Conservation (phyloP, 2,113 vertebrate genomes). For the Campylorhamphus procurvoides region DNA sequence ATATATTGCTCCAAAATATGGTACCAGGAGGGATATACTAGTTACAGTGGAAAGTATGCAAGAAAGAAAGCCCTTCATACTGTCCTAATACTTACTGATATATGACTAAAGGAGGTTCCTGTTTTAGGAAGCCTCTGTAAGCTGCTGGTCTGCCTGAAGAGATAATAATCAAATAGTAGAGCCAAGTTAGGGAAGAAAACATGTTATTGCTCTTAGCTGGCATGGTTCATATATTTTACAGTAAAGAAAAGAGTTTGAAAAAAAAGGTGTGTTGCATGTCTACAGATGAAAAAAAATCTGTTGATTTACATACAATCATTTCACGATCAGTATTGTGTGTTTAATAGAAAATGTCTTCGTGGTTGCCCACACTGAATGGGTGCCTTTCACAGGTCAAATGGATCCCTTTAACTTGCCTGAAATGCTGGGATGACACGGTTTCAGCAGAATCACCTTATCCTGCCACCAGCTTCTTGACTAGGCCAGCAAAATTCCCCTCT, state of each 20-base stretch:
- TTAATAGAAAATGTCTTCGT: neutral
- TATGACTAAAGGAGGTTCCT: neutral
- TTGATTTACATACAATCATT: neutral
- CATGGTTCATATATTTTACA: neutral
- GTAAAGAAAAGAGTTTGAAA: neutral
- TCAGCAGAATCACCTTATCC: neutral
- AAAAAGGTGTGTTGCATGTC: neutral
- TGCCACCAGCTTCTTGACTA: neutral
- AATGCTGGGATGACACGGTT: neutral
- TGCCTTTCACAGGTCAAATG: neutral
- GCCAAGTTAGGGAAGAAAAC: neutral
- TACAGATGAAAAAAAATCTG: neutral
- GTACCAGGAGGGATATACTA: neutral
- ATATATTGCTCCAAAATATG: neutral
- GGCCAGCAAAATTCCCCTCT: neutral
- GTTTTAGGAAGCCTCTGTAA: neutral
- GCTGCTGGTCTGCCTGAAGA: neutral
- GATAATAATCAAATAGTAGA: neutral
- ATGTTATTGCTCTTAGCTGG: neutral
- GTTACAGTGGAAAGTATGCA: neutral
- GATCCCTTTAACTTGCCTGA: neutral
- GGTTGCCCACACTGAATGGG: neutral
- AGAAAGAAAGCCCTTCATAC: fast-evolving
- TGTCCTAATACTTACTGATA: neutral
- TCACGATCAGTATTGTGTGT: neutral